These are phyloP conservation scores for Pseudocheirus occidentalis DNA, from an alignment of 2,797 vertebrate species.

Conservation along the genomic window DNA sequence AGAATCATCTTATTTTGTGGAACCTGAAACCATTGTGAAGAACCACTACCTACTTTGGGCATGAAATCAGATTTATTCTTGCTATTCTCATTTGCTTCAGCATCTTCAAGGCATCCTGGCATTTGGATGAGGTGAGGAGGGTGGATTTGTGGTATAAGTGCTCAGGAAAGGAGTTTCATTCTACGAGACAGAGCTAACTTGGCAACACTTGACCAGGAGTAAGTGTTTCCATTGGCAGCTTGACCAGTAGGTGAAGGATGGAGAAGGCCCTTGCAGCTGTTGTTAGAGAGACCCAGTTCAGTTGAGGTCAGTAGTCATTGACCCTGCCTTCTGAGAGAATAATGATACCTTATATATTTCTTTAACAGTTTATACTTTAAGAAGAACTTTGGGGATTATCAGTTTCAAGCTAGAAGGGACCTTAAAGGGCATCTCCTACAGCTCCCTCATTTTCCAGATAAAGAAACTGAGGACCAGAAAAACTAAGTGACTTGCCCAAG, in stretches of 20 bases:
- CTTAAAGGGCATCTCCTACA: background rate
- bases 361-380: background rate
- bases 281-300: background rate
- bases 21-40: background rate
- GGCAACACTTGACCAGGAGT: background rate
- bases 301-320: background rate
- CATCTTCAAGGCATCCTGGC: background rate
- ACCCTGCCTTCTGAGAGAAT: background rate
- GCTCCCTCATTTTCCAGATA: background rate
- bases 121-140: background rate
- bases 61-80: background rate
- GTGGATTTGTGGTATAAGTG: background rate
- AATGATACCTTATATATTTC: background rate
- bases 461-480: background rate
- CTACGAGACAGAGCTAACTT: background rate
- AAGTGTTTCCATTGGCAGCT: background rate
- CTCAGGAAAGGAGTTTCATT: background rate
- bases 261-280: background rate
- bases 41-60: background rate
- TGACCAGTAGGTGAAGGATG: slow-evolving; percentile 2
- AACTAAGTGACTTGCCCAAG: background rate
- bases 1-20: background rate
- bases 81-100: background rate
- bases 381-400: background rate
- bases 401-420: background rate